Evolutionary conservation across 2,888 invertebrate genomes (phyloP).

Genomic region (Pherbina coryleti): DNA sequence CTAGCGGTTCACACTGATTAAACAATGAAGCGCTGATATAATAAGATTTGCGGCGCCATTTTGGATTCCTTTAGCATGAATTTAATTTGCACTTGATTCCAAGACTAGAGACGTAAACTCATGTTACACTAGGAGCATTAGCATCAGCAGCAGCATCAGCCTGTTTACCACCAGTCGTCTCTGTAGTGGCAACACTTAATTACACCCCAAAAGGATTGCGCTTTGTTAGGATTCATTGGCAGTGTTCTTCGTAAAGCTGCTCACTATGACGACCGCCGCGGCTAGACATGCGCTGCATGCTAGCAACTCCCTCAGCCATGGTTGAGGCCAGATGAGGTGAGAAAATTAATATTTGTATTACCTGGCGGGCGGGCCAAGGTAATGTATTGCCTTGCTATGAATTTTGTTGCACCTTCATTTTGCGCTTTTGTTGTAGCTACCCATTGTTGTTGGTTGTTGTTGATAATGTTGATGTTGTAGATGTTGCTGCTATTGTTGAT

Average conservation of each 20-base stretch:
- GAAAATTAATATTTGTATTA: slow-evolving; percentile 50
- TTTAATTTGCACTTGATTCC: slow-evolving; percentile 18
- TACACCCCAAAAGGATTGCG: not conserved
- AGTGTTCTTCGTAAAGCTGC: not conserved
- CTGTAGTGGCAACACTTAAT: not conserved
- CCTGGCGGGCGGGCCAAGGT: not conserved
- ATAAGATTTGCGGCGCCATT: slow-evolving; percentile 10
- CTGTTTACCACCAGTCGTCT: not conserved
- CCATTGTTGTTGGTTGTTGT: not conserved
- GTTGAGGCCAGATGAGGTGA: slow-evolving; percentile 38
- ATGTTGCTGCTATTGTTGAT: too few species aligned
- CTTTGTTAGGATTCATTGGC: not conserved
- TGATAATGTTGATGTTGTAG: too few species aligned
- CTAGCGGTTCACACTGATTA: too few species aligned
- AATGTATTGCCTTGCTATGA: not conserved
- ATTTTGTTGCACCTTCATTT: not conserved
- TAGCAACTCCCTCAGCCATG: too few species aligned
- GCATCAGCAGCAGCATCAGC: not conserved
- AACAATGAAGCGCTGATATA: not conserved
- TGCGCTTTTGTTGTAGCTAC: slow-evolving; percentile 2
- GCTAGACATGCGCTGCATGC: too few species aligned
- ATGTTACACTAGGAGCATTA: not conserved
- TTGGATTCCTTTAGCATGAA: not conserved
- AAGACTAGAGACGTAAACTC: too few species aligned
- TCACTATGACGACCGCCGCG: not conserved